phyloP scores from a whole-genome alignment of 2,113 vertebrate species.

The Merops nubicus region DNA sequence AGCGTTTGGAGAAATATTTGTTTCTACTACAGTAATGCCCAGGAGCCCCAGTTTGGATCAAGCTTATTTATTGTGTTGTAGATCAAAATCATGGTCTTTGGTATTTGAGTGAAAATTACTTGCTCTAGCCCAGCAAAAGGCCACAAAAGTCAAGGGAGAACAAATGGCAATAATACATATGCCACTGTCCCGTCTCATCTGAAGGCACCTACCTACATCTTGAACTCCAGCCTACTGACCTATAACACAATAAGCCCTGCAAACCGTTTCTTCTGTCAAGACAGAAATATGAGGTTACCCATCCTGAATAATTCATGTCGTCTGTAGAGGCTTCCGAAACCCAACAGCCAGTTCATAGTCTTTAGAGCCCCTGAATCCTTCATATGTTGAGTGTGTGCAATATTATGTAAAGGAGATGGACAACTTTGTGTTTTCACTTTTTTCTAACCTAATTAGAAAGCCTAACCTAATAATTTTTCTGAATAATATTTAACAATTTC shows the following conservation, averaged over 20 bases:
- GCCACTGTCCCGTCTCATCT: not conserved
- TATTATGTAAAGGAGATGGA: not conserved
- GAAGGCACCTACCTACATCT: not conserved
- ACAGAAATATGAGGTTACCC: not conserved
- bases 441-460: too few species aligned
- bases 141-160: not conserved
- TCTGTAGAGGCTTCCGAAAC: not conserved
- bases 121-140: not conserved
- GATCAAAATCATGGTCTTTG: not conserved
- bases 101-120: not conserved
- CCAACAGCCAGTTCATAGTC: not conserved
- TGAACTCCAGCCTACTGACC: not conserved
- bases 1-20: not conserved
- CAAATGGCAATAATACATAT: not conserved
- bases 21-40: not conserved
- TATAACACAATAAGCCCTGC: not conserved
- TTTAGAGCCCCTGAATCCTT: not conserved
- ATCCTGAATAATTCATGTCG: not conserved
- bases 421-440: not conserved
- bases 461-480: too few species aligned
- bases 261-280: not conserved
- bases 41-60: not conserved
- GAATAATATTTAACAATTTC: not conserved
- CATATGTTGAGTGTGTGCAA: not conserved
- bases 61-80: not conserved